Percentiles rank a stretch among this genome's conserved stretches.
Conservation (phyloP, 2,113 vertebrate species). For the Procavia capensis region DNA sequence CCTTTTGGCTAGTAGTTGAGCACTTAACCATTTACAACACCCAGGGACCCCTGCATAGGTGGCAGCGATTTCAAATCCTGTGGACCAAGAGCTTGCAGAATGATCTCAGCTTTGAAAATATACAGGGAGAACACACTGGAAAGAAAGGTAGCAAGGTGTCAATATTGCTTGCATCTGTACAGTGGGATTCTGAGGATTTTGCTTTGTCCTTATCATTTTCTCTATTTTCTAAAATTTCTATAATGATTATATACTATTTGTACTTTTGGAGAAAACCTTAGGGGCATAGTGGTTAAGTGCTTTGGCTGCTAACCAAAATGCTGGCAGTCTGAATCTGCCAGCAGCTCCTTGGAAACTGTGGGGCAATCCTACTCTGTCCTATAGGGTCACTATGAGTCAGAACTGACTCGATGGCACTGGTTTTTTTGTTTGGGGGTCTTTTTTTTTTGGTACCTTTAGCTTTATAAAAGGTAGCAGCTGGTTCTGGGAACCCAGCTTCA, state of each 20-base stretch:
- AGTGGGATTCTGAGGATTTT: background rate
- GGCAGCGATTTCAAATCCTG: slow-evolving; percentile 67
- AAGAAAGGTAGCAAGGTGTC: slow-evolving; percentile 43
- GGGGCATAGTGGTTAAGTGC: no score
- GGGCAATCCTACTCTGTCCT: no score
- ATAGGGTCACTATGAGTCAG: no score
- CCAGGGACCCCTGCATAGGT: background rate
- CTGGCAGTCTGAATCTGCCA: no score
- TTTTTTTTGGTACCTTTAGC: no score
- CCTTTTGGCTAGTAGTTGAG: no score
- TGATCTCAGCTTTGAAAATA: slow-evolving; percentile 57
- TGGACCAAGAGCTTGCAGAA: background rate
- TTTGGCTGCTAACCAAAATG: no score
- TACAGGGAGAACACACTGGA: background rate
- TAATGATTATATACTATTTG: slow-evolving; percentile 9
- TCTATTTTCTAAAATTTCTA: slow-evolving; percentile 39
- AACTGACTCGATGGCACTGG: no score
- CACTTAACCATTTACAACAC: background rate
- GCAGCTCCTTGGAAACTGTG: no score
- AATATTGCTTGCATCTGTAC: background rate
- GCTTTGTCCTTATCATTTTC: background rate
- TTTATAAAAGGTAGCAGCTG: slow-evolving; percentile 62
- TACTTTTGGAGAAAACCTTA: slow-evolving; percentile 34
- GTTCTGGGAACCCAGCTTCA: slow-evolving; percentile 27
- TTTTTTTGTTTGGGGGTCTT: no score